Conservation (phyloP, 2,797 vertebrate species). For the Sebastes itinus region DNA sequence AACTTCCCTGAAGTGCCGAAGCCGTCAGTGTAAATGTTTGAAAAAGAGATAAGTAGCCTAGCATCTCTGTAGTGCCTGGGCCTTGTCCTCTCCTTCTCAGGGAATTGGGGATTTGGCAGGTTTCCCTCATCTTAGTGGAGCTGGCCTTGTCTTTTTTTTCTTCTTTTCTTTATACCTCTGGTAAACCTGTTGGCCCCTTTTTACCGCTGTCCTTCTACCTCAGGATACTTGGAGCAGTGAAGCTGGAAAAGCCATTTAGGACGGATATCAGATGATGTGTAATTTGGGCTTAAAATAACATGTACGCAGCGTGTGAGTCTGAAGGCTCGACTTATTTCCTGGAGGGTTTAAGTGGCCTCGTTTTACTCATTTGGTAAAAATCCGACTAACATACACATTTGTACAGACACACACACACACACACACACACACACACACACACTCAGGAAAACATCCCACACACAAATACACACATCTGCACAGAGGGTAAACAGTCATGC, state of each 20-base stretch:
- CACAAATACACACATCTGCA: slow-evolving; percentile 56
- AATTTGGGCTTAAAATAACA: slow-evolving; percentile 66
- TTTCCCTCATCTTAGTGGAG: slow-evolving; percentile 37
- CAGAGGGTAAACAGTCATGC: slow-evolving; percentile 48
- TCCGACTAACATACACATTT: slow-evolving; percentile 44
- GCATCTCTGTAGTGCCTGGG: slow-evolving; percentile 21
- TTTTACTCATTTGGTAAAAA: slow-evolving; percentile 57
- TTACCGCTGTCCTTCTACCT: slow-evolving; percentile 48
- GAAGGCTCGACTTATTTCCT: slow-evolving; percentile 56
- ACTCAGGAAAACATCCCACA: slow-evolving; percentile 30
- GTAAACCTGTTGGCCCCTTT: slow-evolving; percentile 58
- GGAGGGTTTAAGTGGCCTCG: slow-evolving; percentile 48
- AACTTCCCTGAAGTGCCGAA: slow-evolving; percentile 33
- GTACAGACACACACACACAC: slow-evolving; percentile 7
- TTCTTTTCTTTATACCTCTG: slow-evolving; percentile 25
- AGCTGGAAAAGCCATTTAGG: slow-evolving; percentile 71
- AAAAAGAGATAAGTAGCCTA: slow-evolving; percentile 43
- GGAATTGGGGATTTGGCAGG: slow-evolving; percentile 58
- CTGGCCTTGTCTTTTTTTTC: slow-evolving; percentile 23
- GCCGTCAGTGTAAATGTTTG: slow-evolving; percentile 53
- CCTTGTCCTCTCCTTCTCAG: slow-evolving; percentile 40
- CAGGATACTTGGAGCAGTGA: slow-evolving; percentile 30
- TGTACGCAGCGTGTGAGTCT: slow-evolving; percentile 24
- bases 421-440: slow-evolving; percentile 1
- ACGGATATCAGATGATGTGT: slow-evolving; percentile 66